These are phyloP conservation scores for Papilio aristodemus DNA, from an alignment of 1,140 invertebrate genomes.

Conservation along the genomic window DNA sequence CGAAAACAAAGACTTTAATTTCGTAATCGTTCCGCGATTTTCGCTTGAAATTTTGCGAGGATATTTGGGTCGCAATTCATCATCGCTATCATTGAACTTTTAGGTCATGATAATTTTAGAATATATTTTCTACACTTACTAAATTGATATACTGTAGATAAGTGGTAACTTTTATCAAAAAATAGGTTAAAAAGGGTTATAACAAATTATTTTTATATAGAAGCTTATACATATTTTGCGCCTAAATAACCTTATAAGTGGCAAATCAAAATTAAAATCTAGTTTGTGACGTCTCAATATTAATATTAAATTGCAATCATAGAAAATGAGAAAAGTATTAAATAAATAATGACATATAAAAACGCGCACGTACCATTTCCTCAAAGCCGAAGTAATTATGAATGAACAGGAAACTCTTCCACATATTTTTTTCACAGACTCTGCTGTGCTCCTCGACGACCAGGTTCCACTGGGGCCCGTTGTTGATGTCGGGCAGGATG, in stretches of 20 bases:
- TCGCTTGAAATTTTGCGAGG: conserved; percentile 16
- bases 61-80: conserved; percentile 22
- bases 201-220: no score
- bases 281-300: no score
- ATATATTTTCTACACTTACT: background rate
- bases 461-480: conserved; percentile 83
- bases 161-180: no score
- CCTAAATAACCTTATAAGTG: no score
- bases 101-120: conserved; percentile 12
- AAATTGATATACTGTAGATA: background rate
- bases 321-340: no score
- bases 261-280: no score
- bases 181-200: no score
- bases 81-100: conserved; percentile 17
- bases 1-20: conserved; percentile 24
- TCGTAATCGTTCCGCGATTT: conserved; percentile 16
- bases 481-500: conserved; percentile 81
- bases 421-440: conserved; percentile 83
- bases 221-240: no score
- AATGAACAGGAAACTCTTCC: conserved; percentile 83
- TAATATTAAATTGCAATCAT: no score
- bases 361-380: conserved; percentile 78
- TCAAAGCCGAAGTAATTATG: conserved; percentile 84
- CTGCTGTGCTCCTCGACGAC: conserved; percentile 83
- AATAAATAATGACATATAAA: background rate